Evolutionary conservation across 2,113 vertebrate genomes (phyloP), one percentile per base, ranked within the genome.

Genomic region (Falco punctatus): DNA sequence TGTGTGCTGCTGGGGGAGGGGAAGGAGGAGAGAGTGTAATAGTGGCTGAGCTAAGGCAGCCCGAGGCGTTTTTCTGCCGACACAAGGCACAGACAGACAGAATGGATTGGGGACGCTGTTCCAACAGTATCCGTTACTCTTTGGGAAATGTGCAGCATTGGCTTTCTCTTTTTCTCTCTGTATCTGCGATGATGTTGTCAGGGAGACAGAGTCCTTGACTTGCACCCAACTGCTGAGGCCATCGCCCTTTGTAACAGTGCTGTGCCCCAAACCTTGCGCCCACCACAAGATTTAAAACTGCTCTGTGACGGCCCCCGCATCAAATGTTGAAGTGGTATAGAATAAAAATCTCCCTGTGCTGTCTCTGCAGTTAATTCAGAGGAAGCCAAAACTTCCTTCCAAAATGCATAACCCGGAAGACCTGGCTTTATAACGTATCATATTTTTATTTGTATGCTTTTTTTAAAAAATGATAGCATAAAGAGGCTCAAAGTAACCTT

Each of bases 41-140:
- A 89, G 91, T 73, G 95, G 89, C 71, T 95, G 92, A 96, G 91
- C 83, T 82, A 61, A 96, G 49, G 74, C 67, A 88, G 97, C 96
- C 97, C 4, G 55, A 92, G 97, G 97, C 97, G 30, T 91, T 96
- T 93, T 96, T 80, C 94, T 97, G 92, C 87, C 92, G 85, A 49
- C 86, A 92, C 89, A 82, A 89, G 78, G 84, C 96, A 95, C 83
- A 95, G 95, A 78, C 87, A 96, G 94, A 88, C 84, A 95, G 91
- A 91, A 96, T 92, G 71, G 91, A 94, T 90, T 84, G 66, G 91
- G 86, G 86, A 95, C 3, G 0, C 89, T 94, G 78, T 88, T 97
- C 87, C 94, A 95, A 46, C 89, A 86, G 84, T 66, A 96, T 95
- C 78, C 81, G 95, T 95, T 88, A 88, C 87, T 92, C 89, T 44